phyloP scores from a whole-genome alignment of 2,797 vertebrate species.

The Macropodus opercularis region DNA sequence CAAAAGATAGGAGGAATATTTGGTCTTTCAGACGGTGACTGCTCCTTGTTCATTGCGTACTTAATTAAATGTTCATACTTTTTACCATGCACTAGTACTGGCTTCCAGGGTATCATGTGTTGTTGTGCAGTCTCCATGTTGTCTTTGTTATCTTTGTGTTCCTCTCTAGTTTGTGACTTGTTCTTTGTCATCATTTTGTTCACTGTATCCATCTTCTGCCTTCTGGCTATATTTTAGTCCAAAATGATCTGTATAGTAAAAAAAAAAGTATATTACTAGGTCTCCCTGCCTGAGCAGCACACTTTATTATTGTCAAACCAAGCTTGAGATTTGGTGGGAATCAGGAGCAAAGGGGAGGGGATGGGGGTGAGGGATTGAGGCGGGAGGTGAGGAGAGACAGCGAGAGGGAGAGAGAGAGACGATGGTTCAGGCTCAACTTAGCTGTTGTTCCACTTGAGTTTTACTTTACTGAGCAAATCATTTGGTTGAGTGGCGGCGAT shows the following conservation, averaged over 20 bases:
- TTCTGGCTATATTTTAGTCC: conserved; percentile 61
- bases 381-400: conserved; percentile 9
- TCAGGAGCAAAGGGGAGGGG: conserved; percentile 50
- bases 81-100: conserved; percentile 10
- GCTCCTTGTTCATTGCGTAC: conserved; percentile 8
- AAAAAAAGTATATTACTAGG: conserved; percentile 65
- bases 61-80: conserved; percentile 25
- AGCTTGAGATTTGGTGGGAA: conserved; percentile 76
- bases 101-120: conserved; percentile 22
- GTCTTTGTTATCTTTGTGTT: conserved; percentile 33
- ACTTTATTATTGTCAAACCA: conserved; percentile 78
- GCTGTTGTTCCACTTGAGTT: conserved; percentile 74
- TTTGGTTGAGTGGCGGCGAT: conserved; percentile 68
- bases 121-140: conserved; percentile 28
- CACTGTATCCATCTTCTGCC: conserved; percentile 61
- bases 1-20: conserved; percentile 16
- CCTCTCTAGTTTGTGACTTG: conserved; percentile 45
- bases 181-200: conserved; percentile 50
- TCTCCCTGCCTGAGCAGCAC: conserved; percentile 66
- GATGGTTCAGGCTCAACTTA: conserved; percentile 56
- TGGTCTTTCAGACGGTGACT: neutral
- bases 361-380: conserved; percentile 25
- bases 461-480: conserved; percentile 77
- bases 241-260: conserved; percentile 64
- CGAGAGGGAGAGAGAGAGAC: conserved; percentile 25